Percentiles rank a stretch among this genome's conserved stretches.
Evolutionary conservation across 2,797 vertebrate genomes (phyloP).

Genomic region (Galago senegalensis): DNA sequence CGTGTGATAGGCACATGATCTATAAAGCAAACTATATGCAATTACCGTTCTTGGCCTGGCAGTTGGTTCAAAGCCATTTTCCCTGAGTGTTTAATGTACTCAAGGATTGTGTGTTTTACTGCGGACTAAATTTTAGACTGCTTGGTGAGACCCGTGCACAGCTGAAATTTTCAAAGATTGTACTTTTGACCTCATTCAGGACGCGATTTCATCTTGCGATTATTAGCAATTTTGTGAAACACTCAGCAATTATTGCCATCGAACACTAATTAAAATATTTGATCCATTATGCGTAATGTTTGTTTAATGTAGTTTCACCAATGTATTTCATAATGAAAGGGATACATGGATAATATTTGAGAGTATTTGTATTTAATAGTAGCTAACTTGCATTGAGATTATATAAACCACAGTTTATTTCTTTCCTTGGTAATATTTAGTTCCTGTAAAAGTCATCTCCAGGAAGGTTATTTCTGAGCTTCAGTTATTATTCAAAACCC

Average conservation of each 20-base stretch:
- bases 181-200: neutral
- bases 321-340: neutral
- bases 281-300: neutral
- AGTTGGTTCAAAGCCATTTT: conserved; percentile 20
- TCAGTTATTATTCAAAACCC: conserved; percentile 73
- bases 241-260: neutral
- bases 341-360: neutral
- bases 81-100: neutral
- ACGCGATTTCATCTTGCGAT: neutral
- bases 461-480: conserved; percentile 59
- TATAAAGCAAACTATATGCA: neutral
- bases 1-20: neutral
- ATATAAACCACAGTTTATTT: neutral
- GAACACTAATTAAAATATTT: neutral
- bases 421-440: conserved; percentile 70
- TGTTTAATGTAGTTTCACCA: neutral
- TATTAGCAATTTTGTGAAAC: neutral
- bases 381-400: neutral
- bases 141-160: neutral
- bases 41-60: neutral
- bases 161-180: neutral
- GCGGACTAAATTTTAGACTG: neutral
- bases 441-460: conserved; percentile 56
- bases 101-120: neutral
- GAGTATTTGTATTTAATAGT: conserved; percentile 20